These are phyloP conservation scores for Rhagonycha fulva DNA, from an alignment of 2,888 invertebrate species.

Conservation along the genomic window DNA sequence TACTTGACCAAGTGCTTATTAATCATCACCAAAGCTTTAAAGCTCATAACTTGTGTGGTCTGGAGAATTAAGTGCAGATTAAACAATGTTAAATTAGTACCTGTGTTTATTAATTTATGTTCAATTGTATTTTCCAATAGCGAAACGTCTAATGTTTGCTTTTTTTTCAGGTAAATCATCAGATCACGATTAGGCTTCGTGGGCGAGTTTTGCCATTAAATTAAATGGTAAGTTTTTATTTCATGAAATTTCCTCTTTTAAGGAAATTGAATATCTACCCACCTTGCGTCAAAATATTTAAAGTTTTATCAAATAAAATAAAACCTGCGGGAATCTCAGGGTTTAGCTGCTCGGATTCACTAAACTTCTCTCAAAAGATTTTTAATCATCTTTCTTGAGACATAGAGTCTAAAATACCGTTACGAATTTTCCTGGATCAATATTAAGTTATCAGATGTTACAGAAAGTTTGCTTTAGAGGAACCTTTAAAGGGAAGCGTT, in stretches of 20 bases:
- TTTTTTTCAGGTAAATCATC: neutral
- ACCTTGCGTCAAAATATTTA: neutral
- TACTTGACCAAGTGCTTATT: neutral
- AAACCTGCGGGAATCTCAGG: neutral
- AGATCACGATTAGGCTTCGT: neutral
- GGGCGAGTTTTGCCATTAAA: neutral
- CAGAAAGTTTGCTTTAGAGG: conserved; percentile 4
- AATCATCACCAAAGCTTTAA: neutral
- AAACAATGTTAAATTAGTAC: neutral
- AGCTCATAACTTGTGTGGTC: neutral
- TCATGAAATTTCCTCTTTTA: neutral
- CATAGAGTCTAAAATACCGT: conserved; percentile 2
- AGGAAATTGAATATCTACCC: neutral
- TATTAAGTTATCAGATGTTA: conserved; percentile 8
- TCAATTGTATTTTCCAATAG: neutral
- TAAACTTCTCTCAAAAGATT: neutral
- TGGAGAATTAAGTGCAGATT: neutral
- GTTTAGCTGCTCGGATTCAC: neutral
- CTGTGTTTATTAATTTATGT: neutral
- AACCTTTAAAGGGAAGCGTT: conserved; percentile 1
- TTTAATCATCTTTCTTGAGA: conserved; percentile 9
- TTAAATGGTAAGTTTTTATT: neutral
- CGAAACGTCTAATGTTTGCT: neutral
- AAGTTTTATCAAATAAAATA: neutral
- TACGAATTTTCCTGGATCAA: conserved; percentile 4